Evolutionary conservation across 2,888 invertebrate species (phyloP).

Genomic region (Phengaris arion): DNA sequence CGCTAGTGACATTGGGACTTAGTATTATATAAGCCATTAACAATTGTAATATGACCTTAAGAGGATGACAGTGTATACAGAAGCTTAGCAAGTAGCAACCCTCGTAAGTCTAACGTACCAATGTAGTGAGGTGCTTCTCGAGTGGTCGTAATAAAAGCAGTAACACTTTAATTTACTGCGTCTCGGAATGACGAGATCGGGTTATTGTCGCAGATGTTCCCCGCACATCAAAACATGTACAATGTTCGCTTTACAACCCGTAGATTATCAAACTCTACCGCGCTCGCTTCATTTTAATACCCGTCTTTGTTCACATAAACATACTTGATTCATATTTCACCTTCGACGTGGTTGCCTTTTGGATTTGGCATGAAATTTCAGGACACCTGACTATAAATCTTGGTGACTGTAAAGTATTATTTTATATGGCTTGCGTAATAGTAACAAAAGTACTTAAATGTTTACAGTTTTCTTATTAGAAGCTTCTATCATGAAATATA

Average conservation of each 20-base stretch:
- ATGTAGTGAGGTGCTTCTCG: constrained; percentile 13
- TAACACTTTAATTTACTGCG: constrained; percentile 34
- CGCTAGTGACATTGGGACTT: too few relatives aligned
- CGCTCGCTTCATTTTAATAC: background rate
- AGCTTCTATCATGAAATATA: background rate
- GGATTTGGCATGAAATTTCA: too few relatives aligned
- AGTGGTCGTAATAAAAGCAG: constrained; percentile 27
- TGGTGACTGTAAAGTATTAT: too few relatives aligned
- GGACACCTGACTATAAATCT: too few relatives aligned
- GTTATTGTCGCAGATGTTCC: constrained; percentile 36
- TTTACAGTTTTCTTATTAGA: background rate
- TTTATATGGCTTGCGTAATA: too few relatives aligned
- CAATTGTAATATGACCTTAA: too few relatives aligned
- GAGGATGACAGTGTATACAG: too few relatives aligned
- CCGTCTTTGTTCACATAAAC: background rate
- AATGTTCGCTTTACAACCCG: constrained; percentile 27
- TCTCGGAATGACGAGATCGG: constrained; percentile 29
- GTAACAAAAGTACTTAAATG: too few relatives aligned
- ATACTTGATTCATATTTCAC: background rate
- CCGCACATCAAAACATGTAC: constrained; percentile 17
- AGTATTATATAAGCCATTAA: too few relatives aligned
- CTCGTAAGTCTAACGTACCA: constrained; percentile 11
- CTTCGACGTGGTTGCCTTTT: background rate
- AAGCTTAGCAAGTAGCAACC: background rate
- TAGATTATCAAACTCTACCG: constrained; percentile 22